A percentile compares a stretch with the other conserved stretches of the same genome.
These are phyloP conservation scores for Myoxocephalus aenaeus DNA, from an alignment of 2,797 vertebrate genomes.

Conservation along the genomic window DNA sequence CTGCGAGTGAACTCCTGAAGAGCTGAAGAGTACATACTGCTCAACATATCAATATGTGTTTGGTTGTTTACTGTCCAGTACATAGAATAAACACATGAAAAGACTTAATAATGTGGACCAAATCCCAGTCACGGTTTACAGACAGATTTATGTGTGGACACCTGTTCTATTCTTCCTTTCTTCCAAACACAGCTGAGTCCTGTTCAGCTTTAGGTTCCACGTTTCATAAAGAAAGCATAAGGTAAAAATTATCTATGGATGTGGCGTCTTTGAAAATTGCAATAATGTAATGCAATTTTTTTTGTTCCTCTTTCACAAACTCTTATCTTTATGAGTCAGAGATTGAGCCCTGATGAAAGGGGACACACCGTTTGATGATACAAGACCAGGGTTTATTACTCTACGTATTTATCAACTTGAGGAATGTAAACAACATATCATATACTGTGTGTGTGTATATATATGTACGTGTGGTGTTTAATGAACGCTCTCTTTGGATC, in stretches of 20 bases:
- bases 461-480: neutral
- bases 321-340: neutral
- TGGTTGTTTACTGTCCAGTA: neutral
- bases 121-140: neutral
- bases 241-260: neutral
- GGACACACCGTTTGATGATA: neutral
- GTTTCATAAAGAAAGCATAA: neutral
- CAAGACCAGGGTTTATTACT: neutral
- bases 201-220: neutral
- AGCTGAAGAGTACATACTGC: neutral
- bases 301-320: slow-evolving; percentile 4
- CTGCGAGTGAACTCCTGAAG: slow-evolving; percentile 6
- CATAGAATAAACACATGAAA: neutral
- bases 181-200: no score
- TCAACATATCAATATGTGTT: neutral
- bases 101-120: neutral
- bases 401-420: neutral
- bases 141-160: neutral
- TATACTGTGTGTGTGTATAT: neutral
- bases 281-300: neutral
- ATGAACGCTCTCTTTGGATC: neutral
- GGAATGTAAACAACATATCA: neutral
- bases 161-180: neutral
- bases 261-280: neutral
- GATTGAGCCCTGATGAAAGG: neutral